Conservation (phyloP, 2,113 vertebrate species). For the Ammodytes marinus region DNA sequence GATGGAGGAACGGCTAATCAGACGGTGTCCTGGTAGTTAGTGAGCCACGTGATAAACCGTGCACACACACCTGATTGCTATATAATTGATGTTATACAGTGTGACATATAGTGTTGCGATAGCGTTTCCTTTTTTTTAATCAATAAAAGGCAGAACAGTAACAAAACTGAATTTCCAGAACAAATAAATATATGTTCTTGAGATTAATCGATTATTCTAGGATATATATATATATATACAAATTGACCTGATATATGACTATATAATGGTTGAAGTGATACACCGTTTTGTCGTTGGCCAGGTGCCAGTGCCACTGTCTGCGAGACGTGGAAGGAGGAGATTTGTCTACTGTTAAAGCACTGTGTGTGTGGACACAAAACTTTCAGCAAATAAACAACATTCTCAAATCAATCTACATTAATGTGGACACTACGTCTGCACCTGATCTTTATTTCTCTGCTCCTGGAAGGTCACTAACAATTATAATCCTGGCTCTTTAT, state of each 20-base stretch:
- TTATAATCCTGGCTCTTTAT: conserved; percentile 71
- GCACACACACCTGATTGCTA: not conserved
- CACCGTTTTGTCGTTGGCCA: not conserved
- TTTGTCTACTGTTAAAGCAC: not conserved
- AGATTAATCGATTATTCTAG: too few species aligned
- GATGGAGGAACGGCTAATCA: not conserved
- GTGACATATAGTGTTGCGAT: conserved; percentile 3
- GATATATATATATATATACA: not conserved
- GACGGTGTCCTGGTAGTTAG: not conserved
- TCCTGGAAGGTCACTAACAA: conserved; percentile 76
- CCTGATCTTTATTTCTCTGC: conserved; percentile 61
- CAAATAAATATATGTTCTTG: too few species aligned
- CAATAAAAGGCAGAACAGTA: too few species aligned
- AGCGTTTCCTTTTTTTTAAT: too few species aligned
- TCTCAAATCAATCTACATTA: conserved; percentile 55
- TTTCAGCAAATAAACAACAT: conserved; percentile 44
- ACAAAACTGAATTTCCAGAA: too few species aligned
- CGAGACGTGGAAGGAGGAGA: not conserved
- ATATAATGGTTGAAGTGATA: not conserved
- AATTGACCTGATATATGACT: not conserved
- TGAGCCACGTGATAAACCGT: not conserved
- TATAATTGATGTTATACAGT: not conserved
- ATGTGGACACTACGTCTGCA: conserved; percentile 52
- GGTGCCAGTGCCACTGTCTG: not conserved
- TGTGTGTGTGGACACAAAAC: conserved; percentile 23